Percentiles rank a stretch among this genome's conserved stretches.
Conservation (phyloP, 2,888 invertebrate species). For the Tribolium freemani region DNA sequence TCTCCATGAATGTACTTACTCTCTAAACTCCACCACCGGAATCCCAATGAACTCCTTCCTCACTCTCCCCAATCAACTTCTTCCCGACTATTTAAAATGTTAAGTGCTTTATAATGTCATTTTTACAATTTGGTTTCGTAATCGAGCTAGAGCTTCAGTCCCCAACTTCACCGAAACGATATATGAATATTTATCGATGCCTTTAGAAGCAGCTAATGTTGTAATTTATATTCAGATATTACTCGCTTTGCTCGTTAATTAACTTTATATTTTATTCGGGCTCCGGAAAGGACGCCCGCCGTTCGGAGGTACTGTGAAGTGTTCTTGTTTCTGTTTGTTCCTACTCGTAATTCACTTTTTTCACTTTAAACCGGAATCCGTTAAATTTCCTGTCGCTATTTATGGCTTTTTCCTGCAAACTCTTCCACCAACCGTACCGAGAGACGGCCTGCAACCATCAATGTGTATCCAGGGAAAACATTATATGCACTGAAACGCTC, state of each 20-base stretch:
- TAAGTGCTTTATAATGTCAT: slow-evolving; percentile 36
- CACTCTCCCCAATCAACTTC: background rate
- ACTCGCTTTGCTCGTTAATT: slow-evolving; percentile 44
- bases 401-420: slow-evolving; percentile 30
- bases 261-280: slow-evolving; percentile 43
- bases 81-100: slow-evolving; percentile 21
- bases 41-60: slow-evolving; percentile 5
- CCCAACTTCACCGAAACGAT: slow-evolving; percentile 35
- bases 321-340: slow-evolving; percentile 35
- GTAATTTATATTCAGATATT: slow-evolving; percentile 45
- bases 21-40: slow-evolving; percentile 10
- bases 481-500: slow-evolving; percentile 33
- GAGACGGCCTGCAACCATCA: slow-evolving; percentile 34
- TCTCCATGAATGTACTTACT: slow-evolving; percentile 29
- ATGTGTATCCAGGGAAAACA: slow-evolving; percentile 36
- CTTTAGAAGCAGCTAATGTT: slow-evolving; percentile 38
- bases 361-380: slow-evolving; percentile 30
- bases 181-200: slow-evolving; percentile 45
- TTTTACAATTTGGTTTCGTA: slow-evolving; percentile 35
- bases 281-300: slow-evolving; percentile 34
- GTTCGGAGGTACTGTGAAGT: slow-evolving; percentile 21
- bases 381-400: slow-evolving; percentile 35
- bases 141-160: slow-evolving; percentile 19
- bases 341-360: slow-evolving; percentile 25
- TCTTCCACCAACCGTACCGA: slow-evolving; percentile 7